These are phyloP conservation scores for Tetranychus urticae DNA, from an alignment of 1,140 invertebrate genomes.

Conservation along the genomic window DNA sequence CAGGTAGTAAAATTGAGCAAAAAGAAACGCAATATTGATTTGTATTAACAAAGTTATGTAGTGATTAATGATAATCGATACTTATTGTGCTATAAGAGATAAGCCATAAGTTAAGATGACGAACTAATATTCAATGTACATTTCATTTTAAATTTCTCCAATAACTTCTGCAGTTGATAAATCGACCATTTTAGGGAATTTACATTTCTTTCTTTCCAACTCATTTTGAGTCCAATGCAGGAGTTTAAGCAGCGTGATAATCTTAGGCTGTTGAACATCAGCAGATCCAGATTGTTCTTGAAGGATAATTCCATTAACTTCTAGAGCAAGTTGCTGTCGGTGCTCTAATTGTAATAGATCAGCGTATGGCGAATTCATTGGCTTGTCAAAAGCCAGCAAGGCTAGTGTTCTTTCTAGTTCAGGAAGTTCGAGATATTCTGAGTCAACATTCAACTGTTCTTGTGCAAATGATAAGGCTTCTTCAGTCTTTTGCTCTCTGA, in stretches of 20 bases:
- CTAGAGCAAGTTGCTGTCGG: conserved; percentile 87
- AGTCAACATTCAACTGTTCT: conserved; percentile 68
- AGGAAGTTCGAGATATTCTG: conserved; percentile 38
- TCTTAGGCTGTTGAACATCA: conserved; percentile 47
- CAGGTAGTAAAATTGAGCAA: no score
- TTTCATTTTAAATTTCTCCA: not conserved
- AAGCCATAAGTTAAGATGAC: not conserved
- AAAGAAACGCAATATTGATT: no score
- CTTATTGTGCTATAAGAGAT: no score
- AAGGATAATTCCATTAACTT: conserved; percentile 84
- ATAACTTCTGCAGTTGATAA: conserved; percentile 27
- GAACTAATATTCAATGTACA: not conserved
- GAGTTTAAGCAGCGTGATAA: conserved; percentile 71
- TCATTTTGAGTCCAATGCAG: conserved; percentile 88
- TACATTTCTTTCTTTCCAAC: conserved; percentile 73
- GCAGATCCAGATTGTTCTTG: conserved; percentile 69
- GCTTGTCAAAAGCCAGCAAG: conserved; percentile 85
- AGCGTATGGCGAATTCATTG: conserved; percentile 74
- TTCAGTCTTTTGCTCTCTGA: conserved; percentile 66
- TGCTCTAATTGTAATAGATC: conserved; percentile 77
- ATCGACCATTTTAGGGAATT: conserved; percentile 77
- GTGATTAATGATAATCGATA: no score
- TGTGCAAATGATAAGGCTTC: conserved; percentile 87
- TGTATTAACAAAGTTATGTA: no score
- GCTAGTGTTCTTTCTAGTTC: conserved; percentile 57